These are phyloP conservation scores for Benthosema pterotum DNA, from an alignment of 2,797 vertebrate species.

Conservation along the genomic window DNA sequence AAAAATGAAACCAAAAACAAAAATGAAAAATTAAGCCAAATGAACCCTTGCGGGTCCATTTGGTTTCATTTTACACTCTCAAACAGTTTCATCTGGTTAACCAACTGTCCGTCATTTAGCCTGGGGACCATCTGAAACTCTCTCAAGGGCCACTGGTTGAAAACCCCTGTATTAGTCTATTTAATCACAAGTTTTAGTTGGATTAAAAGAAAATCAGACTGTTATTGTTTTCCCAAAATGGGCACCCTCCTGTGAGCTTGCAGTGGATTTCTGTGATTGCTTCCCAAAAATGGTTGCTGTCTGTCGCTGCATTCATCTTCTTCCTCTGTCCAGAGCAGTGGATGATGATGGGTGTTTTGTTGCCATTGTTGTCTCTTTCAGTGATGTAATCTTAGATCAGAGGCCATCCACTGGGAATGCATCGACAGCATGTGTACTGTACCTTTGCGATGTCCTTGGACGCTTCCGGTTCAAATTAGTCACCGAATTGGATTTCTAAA, in stretches of 20 bases:
- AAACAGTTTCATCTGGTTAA: too few relatives aligned
- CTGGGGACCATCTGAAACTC: too few relatives aligned
- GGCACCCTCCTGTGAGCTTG: background rate
- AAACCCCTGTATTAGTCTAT: too few relatives aligned
- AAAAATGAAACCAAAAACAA: too few relatives aligned
- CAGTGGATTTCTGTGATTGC: background rate
- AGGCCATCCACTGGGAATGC: conserved; percentile 22
- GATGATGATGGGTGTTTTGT: conserved; percentile 22
- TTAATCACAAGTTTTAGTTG: background rate
- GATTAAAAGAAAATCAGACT: background rate
- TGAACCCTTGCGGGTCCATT: too few relatives aligned
- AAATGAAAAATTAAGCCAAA: too few relatives aligned
- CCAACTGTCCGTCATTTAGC: too few relatives aligned
- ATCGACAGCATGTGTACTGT: background rate
- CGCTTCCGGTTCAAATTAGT: conserved; percentile 11
- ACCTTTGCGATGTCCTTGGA: conserved; percentile 22
- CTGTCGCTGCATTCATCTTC: conserved; percentile 6
- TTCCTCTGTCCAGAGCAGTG: conserved; percentile 12
- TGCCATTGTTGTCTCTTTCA: conserved; percentile 22
- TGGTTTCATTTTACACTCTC: too few relatives aligned
- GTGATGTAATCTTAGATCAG: conserved; percentile 23
- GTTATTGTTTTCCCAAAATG: background rate
- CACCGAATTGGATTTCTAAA: conserved; percentile 26
- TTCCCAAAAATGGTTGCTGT: background rate
- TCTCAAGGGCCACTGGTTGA: too few relatives aligned